Conservation (phyloP, 1,140 invertebrate genomes). For the Samia ricini region DNA sequence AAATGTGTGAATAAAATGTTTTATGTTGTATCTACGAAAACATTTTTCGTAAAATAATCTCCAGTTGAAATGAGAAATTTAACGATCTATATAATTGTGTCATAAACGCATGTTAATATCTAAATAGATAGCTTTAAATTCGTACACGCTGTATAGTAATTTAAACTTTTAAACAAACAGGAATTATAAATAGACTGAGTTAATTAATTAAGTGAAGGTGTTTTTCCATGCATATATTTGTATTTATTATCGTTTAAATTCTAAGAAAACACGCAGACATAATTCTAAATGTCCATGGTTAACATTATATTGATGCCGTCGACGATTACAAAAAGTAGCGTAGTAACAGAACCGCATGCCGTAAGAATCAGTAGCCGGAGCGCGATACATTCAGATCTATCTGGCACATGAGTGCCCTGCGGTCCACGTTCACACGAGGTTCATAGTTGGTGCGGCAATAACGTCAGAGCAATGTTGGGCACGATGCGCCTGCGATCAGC, state of each 20-base stretch:
- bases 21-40: background rate
- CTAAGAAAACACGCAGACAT: no score
- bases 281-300: no score
- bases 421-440: conserved; percentile 52
- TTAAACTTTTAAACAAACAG: background rate
- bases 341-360: conserved; percentile 5
- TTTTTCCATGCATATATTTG: no score
- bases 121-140: background rate
- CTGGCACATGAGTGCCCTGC: conserved; percentile 26
- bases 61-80: background rate
- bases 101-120: background rate
- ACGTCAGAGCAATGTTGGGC: conserved; percentile 21
- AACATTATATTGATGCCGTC: background rate
- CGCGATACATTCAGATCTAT: conserved; percentile 6
- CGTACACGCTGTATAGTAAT: background rate
- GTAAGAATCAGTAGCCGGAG: conserved; percentile 9
- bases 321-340: background rate
- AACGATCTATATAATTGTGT: background rate
- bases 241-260: no score
- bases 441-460: conserved; percentile 29
- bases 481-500: conserved; percentile 33
- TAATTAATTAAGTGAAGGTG: background rate
- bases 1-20: background rate
- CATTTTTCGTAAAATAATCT: background rate
- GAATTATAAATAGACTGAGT: no score